Evolutionary conservation across 64 coral and sea anemone species (phyloP), one percentile per base, ranked within the genome.

Genomic region (Montipora capricornis): DNA sequence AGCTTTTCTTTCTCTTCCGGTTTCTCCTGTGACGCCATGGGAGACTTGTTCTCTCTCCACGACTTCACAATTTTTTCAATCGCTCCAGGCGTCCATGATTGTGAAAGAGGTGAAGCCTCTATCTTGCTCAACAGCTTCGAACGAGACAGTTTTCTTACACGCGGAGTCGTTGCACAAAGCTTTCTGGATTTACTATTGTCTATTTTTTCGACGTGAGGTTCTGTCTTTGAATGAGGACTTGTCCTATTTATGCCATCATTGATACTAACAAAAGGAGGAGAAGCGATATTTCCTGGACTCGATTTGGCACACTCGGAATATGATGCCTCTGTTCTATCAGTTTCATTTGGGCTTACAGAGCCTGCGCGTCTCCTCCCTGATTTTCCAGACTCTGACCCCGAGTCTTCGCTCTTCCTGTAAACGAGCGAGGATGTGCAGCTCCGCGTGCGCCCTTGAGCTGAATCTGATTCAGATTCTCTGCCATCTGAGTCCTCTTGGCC

Each of bases 21-120:
- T 50, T 86, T 86, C 61, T 86, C 82, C 6, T 73, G 62, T 20
- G 66, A 48, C 2, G n/a, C 62, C 0, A 10, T 19, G 66, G 82
- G 82, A 8, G 82, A 70, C 5, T 73, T 86, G 3, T 84, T 80
- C 50, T 93, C 92, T 64, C 87, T 93, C 92, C 92, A 93, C 20
- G 92, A 88, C 26, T 93, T 93, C 67, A 93, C 77, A 62, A 93
- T 93, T 51, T 88, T 93, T 53, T 93, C 92, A 24, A 93, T 93
- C 0, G 92, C 85, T 37, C 78, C 87, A 2, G 84, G 74, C 0
- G 92, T 93, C 92, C 92, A 93, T 48, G 92, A 93, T n/a, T 93
- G 92, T 13, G 82, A 86, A 0, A 86, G 47, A 20, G 82, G 82
- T 6, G 82, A 86, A 3, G 82, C 67, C 66, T 86, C 82, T 50